A percentile compares a stretch with the other conserved stretches of the same genome.
Conservation (phyloP, 2,113 vertebrate genomes). For the Cyanoderma ruficeps region DNA sequence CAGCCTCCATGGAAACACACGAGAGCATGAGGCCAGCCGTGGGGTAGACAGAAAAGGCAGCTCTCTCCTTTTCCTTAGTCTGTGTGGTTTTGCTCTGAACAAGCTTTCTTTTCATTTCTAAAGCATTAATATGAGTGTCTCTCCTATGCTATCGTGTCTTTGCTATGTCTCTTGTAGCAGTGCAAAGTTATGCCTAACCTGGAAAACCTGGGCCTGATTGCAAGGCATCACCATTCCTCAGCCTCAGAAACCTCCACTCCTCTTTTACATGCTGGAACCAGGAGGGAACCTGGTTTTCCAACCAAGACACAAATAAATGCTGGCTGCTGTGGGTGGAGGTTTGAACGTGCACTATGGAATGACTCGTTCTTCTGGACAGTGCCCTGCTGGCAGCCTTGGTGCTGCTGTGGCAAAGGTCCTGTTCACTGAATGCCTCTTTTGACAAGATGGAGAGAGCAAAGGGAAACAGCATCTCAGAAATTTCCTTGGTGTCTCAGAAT, state of each 20-base stretch:
- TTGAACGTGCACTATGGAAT: background rate
- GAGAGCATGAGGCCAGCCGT: conserved; percentile 15
- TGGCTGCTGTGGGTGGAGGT: background rate
- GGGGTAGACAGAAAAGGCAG: conserved; percentile 42
- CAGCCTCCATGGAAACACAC: conserved; percentile 73
- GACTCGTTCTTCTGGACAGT: background rate
- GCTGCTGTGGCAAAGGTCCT: background rate
- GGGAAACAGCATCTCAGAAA: background rate
- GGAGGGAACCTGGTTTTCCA: background rate
- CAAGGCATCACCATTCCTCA: background rate
- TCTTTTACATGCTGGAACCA: background rate
- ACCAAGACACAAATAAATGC: background rate
- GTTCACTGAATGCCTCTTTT: background rate
- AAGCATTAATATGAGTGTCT: background rate
- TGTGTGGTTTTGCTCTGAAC: background rate
- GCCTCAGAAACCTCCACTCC: background rate
- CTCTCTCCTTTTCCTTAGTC: background rate
- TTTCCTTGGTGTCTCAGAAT: background rate
- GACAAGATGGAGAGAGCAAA: background rate
- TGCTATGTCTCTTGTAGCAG: background rate
- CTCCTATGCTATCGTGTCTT: background rate
- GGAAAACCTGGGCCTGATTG: background rate
- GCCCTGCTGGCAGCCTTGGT: background rate
- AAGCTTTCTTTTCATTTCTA: background rate
- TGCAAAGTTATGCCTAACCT: background rate